Evolutionary conservation across 92 coral and sea anemone genomes (phyloP).

Genomic region (Porites cylindrica): DNA sequence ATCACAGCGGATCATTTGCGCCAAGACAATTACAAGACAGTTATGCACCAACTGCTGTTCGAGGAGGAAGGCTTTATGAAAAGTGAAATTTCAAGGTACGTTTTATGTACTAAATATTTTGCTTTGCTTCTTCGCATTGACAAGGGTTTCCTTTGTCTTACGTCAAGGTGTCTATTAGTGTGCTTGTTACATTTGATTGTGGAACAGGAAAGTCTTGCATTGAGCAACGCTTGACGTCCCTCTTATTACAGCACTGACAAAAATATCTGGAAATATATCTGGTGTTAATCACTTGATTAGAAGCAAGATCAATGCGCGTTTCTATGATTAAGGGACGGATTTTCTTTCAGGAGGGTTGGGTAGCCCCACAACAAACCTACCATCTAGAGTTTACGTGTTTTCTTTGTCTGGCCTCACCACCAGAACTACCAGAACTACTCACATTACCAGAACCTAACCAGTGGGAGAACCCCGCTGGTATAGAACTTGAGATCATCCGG

Average conservation of each 20-base stretch:
- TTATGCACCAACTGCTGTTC: conserved; percentile 80
- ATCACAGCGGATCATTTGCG: conserved; percentile 21
- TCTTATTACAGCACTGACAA: no score
- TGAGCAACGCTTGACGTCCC: no score
- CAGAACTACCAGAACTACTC: no score
- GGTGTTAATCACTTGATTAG: no score
- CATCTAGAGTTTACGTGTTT: not conserved
- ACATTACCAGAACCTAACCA: no score
- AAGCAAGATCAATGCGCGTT: not conserved
- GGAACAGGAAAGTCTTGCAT: no score
- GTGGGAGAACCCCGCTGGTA: no score
- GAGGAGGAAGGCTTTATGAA: conserved; percentile 68
- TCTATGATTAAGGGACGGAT: not conserved
- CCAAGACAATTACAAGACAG: conserved; percentile 42
- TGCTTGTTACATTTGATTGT: no score
- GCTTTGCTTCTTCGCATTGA: not conserved
- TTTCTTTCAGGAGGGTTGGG: not conserved
- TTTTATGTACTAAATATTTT: not conserved
- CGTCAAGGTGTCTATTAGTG: not conserved
- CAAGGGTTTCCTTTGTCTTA: not conserved
- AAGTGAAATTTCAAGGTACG: conserved; percentile 21
- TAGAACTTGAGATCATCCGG: no score
- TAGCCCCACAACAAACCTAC: not conserved
- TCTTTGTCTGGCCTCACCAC: not conserved
- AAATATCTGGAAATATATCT: no score